Conservation (phyloP, 2,888 invertebrate genomes). For the Netelia virgata region DNA sequence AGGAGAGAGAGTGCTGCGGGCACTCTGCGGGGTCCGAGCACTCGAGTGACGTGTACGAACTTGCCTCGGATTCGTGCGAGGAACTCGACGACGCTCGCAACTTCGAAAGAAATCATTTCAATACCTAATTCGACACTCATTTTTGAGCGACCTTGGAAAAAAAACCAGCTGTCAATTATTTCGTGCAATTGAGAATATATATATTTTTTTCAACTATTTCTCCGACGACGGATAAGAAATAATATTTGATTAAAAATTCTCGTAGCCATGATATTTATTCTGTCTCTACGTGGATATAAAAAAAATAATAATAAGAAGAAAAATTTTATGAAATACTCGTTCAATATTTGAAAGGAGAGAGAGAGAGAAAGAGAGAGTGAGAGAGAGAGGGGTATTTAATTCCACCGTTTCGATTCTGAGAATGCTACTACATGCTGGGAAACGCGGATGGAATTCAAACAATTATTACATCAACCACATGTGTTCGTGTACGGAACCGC, state of each 20-base stretch:
- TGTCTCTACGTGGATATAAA: constrained; percentile 9
- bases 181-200: not conserved
- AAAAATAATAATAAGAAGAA: not conserved
- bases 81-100: not conserved
- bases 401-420: constrained; percentile 30
- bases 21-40: constrained; percentile 64
- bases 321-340: constrained; percentile 19
- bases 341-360: constrained; percentile 43
- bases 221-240: too few relatives aligned
- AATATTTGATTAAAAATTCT: not conserved
- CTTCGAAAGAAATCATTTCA: not conserved
- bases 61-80: constrained; percentile 51
- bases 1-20: constrained; percentile 75
- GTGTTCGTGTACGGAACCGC: constrained; percentile 15
- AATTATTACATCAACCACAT: constrained; percentile 51
- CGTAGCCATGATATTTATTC: not conserved
- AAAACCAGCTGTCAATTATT: not conserved
- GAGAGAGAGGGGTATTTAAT: constrained; percentile 36
- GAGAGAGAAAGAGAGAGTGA: not conserved
- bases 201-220: not conserved
- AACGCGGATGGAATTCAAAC: constrained; percentile 51
- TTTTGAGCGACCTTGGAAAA: not conserved
- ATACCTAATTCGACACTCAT: not conserved
- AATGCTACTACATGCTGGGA: constrained; percentile 40
- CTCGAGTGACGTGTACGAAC: constrained; percentile 54